These are phyloP conservation scores for Brachyopa scutellaris DNA, from an alignment of 2,888 invertebrate species.

Conservation along the genomic window DNA sequence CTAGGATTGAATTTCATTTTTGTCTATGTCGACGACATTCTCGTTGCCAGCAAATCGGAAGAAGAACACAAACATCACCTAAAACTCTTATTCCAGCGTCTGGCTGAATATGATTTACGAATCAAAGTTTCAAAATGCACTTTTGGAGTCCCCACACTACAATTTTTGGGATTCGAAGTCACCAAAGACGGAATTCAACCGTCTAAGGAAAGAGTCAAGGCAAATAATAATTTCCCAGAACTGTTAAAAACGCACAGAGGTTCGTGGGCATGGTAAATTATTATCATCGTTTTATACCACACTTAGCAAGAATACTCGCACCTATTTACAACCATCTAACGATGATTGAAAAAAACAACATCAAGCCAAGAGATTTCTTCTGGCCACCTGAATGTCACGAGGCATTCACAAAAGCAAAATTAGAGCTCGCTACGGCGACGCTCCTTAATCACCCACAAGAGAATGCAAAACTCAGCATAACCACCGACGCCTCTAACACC, in stretches of 20 bases:
- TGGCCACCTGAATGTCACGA: not conserved
- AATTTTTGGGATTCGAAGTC: constrained; percentile 68
- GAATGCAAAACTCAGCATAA: constrained; percentile 14
- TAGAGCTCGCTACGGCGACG: not conserved
- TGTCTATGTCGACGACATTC: too few relatives aligned
- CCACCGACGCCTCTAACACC: constrained; percentile 8
- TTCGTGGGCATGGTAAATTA: constrained; percentile 57
- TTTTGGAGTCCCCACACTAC: constrained; percentile 53
- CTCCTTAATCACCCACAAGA: constrained; percentile 1
- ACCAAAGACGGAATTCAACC: constrained; percentile 57
- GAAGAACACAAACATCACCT: constrained; percentile 72
- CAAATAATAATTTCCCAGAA: constrained; percentile 22
- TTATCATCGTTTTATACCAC: constrained; percentile 44
- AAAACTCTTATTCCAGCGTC: constrained; percentile 54
- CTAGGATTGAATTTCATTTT: too few relatives aligned
- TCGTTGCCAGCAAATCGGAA: constrained; percentile 60
- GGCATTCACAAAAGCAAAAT: constrained; percentile 1
- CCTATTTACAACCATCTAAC: constrained; percentile 27
- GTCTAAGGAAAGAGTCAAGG: constrained; percentile 61
- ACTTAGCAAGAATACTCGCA: constrained; percentile 25
- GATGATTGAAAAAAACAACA: not conserved
- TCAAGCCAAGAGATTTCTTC: not conserved
- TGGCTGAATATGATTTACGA: constrained; percentile 56
- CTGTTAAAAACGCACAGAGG: constrained; percentile 9
- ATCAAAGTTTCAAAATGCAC: constrained; percentile 73